Evolutionary conservation across 2,888 invertebrate species (phyloP), one percentile per base, ranked within the genome.

Genomic region (Entomobrya multifasciata): DNA sequence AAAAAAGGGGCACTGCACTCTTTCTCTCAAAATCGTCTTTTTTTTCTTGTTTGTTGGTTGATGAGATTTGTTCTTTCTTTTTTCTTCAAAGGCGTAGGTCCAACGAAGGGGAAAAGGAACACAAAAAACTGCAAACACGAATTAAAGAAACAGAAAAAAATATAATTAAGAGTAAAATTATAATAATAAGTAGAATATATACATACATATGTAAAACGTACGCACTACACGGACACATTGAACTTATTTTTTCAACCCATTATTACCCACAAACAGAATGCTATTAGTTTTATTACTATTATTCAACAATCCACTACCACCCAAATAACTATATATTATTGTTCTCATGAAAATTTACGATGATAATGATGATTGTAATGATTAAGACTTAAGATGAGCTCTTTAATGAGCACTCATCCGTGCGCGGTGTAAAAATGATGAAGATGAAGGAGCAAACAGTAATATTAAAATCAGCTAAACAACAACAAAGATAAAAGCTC

Each of bases 1-100:
- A 41, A 65, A 36, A 74, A 62, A 74, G 62, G 74, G 52, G 74
- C 82, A 82, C 74, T 74, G 74, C 70, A 80, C 80, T 80, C 70
- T 65, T 67, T 80, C 62, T 65, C 65, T 79, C 62, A 20, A 25
- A 44, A 70, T 70, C 67, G 36, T 65, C 41, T 41, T 36, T 25
- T 78, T 78, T 55, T 74, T 74, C n/a, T 52, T 30, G 52, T 17
- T 13, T 78, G 27, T 44, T 62, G n/a, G 17, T 47, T 62, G 79
- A 65, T 65, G 65, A 79, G 49, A n/a, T n/a, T n/a, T n/a, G n/a
- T n/a, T n/a, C n/a, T n/a, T 25, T 57, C 67, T 79, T 47, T 20
- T 77, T 44, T 80, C 67, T 47, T 22, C 36, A 52, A 76, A n/a
- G 44, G 44, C 60, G 55, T 70, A 44, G 74, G 74, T 74, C 52